phyloP scores from a whole-genome alignment of 2,113 vertebrate species.

The Amblyornis subalaris region DNA sequence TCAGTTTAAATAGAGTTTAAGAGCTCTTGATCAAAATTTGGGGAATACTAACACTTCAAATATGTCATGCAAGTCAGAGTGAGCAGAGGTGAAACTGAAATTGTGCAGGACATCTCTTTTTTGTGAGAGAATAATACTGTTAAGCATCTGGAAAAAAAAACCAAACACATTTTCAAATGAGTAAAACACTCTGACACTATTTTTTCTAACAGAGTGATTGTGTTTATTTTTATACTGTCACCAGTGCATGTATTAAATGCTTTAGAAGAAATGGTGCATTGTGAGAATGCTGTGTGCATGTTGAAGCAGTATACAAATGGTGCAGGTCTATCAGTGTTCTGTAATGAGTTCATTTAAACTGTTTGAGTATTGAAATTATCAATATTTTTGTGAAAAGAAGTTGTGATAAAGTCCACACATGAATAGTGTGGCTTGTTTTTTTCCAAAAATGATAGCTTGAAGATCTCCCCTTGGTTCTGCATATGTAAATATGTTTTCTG shows the following conservation, averaged over 20 bases:
- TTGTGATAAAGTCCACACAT: neutral
- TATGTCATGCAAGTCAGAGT: neutral
- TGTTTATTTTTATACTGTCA: conserved; percentile 50
- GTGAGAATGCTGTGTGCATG: neutral
- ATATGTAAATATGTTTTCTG: neutral
- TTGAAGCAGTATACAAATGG: neutral
- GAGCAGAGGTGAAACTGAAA: neutral
- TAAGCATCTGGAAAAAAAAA: neutral
- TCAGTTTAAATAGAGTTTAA: neutral
- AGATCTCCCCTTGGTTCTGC: neutral
- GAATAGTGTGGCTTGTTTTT: neutral
- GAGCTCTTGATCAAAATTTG: neutral
- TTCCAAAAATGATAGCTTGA: neutral
- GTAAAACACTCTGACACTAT: neutral
- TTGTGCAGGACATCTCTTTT: neutral
- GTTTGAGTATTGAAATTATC: neutral
- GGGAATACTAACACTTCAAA: neutral
- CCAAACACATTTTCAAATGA: neutral
- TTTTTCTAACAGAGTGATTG: conserved; percentile 21
- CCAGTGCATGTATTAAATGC: neutral
- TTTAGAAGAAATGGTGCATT: neutral
- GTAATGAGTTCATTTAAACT: neutral
- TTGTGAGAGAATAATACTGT: neutral
- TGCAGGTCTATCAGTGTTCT: neutral
- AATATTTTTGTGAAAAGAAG: neutral